These are phyloP conservation scores for Coilia nasus DNA, from an alignment of 2,797 vertebrate species.

Conservation along the genomic window DNA sequence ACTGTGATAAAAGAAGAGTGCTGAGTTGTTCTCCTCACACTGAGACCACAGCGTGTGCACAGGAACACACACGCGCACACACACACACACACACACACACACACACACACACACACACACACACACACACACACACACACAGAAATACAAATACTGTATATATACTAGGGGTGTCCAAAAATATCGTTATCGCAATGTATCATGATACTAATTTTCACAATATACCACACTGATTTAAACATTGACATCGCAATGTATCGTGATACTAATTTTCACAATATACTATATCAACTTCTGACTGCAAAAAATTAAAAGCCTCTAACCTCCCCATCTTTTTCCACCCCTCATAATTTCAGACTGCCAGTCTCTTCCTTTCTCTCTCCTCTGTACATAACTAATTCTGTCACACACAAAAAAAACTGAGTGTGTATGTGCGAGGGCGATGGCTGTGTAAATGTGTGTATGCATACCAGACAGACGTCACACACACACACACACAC, in stretches of 20 bases:
- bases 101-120: slow-evolving; percentile 2
- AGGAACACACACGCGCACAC: background rate
- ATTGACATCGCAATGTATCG: too few species aligned
- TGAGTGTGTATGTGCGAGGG: background rate
- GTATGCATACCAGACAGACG: background rate
- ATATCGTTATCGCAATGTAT: too few species aligned
- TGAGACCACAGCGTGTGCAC: background rate
- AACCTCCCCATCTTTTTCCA: too few species aligned
- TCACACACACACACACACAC: slow-evolving; percentile 13
- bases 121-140: slow-evolving; percentile 7
- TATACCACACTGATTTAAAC: too few species aligned
- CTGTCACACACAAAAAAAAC: slow-evolving; percentile 22
- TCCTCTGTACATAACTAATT: background rate
- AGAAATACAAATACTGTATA: too few species aligned
- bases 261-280: too few species aligned
- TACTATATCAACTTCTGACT: too few species aligned
- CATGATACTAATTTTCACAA: too few species aligned
- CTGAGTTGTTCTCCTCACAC: background rate
- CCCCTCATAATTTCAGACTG: too few species aligned
- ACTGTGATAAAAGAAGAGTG: background rate
- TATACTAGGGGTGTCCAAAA: too few species aligned
- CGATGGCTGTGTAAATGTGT: background rate
- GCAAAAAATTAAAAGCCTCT: too few species aligned
- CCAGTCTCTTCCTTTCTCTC: background rate
- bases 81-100: slow-evolving; percentile 14